phyloP scores from a whole-genome alignment of 1,140 invertebrate species.

The Tachypleus tridentatus region DNA sequence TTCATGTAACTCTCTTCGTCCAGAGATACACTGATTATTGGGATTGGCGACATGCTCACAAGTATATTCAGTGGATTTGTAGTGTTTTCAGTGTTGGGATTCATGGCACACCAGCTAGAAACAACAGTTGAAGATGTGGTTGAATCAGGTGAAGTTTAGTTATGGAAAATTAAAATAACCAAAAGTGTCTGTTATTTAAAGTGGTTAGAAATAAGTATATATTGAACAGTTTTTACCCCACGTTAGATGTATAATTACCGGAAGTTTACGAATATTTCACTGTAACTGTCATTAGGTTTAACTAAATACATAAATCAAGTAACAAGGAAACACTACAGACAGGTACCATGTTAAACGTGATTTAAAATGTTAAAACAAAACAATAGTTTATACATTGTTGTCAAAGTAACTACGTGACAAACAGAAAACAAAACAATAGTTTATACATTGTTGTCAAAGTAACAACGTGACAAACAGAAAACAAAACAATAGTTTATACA shows the following conservation, averaged over 20 bases:
- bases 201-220: background rate
- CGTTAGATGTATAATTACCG: background rate
- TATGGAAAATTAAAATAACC: background rate
- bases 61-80: conserved; percentile 47
- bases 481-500: too few relatives aligned
- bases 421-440: too few relatives aligned
- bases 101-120: conserved; percentile 58
- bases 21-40: conserved; percentile 39
- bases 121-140: conserved; percentile 81
- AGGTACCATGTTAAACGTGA: too few relatives aligned
- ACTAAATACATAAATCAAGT: too few relatives aligned
- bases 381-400: too few relatives aligned
- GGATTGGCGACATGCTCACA: conserved; percentile 49
- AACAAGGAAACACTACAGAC: too few relatives aligned
- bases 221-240: background rate
- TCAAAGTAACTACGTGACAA: too few relatives aligned
- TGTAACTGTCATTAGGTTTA: background rate
- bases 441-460: too few relatives aligned
- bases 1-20: too few relatives aligned
- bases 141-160: conserved; percentile 25
- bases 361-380: too few relatives aligned
- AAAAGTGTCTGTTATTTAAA: background rate
- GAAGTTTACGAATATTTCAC: background rate
- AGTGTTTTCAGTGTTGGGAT: conserved; percentile 49
- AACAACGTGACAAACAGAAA: too few relatives aligned